Base-by-base conservation (phyloP, 2,888 invertebrate species). In the Aelia acuminata region DNA sequence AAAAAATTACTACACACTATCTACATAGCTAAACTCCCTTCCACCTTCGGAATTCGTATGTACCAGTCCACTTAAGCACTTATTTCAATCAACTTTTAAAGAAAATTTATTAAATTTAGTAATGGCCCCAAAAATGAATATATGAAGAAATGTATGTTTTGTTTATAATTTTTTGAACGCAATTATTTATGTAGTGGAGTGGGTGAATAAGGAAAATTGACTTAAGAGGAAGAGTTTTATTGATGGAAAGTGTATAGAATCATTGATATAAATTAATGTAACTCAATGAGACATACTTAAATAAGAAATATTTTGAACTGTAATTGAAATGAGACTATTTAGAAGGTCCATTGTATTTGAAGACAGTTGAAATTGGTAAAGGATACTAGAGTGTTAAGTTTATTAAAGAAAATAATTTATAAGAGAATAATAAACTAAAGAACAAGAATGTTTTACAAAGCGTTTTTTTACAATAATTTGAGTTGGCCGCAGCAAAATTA, bases 21-120 rank as follows among this genome's bases (percentile, higher is more conserved):
- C 85, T 85, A 53, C 26, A 53, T 57, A 85, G 7, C 57, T 53
- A 85, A 85, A 85, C 53, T 57, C 50, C 85, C 85, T 43, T 50
- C 39, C 57, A 57, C 43, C 63, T 57, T 43, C 4, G 80, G 80
- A 80, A 22, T 80, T 47, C 80, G 43, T 80, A 80, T 47, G 43
- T 15, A 47, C n/a, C 80, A 80, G 80, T 80, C 80, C 80, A 80
- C 43, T 80, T 47, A 80, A 43, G 15, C 80, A 15, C n/a, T 43
- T 57, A n/a, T n/a, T n/a, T n/a, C n/a, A n/a, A n/a, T n/a, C n/a
- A n/a, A n/a, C n/a, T n/a, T n/a, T n/a, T 57, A 3, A 39, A 10
- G 11, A 80, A 80, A n/a, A 39, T 43, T 11, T n/a, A 80, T 80
- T 43, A 43, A 80, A 35, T 18, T 70, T 35, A 15, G n/a, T 63